Evolutionary conservation across 2,888 invertebrate genomes (phyloP), one percentile per base, ranked within the genome.

Genomic region (Harpagoxenus sublaevis): DNA sequence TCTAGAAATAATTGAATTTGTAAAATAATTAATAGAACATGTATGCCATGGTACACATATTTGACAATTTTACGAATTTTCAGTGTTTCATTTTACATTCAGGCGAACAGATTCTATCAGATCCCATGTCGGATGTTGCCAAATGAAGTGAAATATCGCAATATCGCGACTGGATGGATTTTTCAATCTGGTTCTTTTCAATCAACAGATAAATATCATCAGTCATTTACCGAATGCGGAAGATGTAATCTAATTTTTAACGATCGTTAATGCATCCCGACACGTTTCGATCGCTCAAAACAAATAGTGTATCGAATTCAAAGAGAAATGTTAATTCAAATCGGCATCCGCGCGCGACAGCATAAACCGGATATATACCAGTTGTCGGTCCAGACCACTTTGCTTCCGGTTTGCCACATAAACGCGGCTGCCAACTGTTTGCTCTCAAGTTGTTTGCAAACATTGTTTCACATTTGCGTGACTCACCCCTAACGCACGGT

Each of bases 271-370:
- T 23, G 42, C 70, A 42, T 42, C 3, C 75, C 45, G 42, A 57
- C 39, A 9, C 35, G 12, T 42, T 23, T 74, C 28, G 60, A 28
- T 48, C 63, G n/a, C 28, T 10, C 31, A n/a, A 51, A 75, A 82
- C 62, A 77, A 82, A 74, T 39, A 35, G 23, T 60, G n/a, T n/a
- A 81, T 74, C 39, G 51, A 48, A 60, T 60, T 63, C 81, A 82
- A 89, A 86, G 89, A 71, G 86, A 85, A 89, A n/a, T 86, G 86
- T 89, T 88, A 89, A 88, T 89, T 82, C 74, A 57, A 86, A 89
- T 86, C 83, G 71, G 79, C 75, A 18, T 73, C 83, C 84, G 63
- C 75, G 60, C 75, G 71, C 86, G 84, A 88, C 79, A 75, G 35
- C 66, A 84, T 65, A 89, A 83, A 73, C 86, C 82, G 79, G 57